Conservation (phyloP, 2,113 vertebrate genomes). For the Osmerus mordax region DNA sequence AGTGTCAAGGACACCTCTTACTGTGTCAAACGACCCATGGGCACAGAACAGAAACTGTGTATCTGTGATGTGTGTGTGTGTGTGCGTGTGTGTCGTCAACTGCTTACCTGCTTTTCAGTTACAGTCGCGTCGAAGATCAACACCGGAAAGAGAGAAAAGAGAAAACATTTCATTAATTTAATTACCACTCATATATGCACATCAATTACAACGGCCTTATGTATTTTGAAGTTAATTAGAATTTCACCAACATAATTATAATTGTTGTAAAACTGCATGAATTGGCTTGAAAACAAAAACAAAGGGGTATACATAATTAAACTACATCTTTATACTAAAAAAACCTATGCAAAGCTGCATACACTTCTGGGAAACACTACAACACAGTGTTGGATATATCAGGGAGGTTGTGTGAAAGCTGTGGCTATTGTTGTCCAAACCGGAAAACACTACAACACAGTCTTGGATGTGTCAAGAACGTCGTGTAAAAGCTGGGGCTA, state of each 20-base stretch:
- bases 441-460: not conserved
- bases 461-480: not conserved
- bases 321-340: too few relatives aligned
- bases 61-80: not conserved
- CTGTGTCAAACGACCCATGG: not conserved
- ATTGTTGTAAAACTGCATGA: not conserved
- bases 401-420: not conserved
- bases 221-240: too few relatives aligned
- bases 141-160: conserved; percentile 6
- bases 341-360: too few relatives aligned
- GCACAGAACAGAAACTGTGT: not conserved
- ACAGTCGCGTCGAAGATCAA: not conserved
- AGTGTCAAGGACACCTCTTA: conserved; percentile 13
- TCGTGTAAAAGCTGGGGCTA: not conserved
- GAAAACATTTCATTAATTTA: not conserved
- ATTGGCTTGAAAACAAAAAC: not conserved
- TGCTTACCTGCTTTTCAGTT: conserved; percentile 8
- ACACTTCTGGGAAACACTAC: too few relatives aligned
- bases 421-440: not conserved
- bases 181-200: not conserved
- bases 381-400: not conserved
- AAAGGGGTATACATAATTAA: not conserved
- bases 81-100: not conserved
- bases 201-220: too few relatives aligned
- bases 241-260: too few relatives aligned